These are phyloP conservation scores for Malthinus flaveolus DNA, from an alignment of 2,888 invertebrate genomes.

Conservation along the genomic window DNA sequence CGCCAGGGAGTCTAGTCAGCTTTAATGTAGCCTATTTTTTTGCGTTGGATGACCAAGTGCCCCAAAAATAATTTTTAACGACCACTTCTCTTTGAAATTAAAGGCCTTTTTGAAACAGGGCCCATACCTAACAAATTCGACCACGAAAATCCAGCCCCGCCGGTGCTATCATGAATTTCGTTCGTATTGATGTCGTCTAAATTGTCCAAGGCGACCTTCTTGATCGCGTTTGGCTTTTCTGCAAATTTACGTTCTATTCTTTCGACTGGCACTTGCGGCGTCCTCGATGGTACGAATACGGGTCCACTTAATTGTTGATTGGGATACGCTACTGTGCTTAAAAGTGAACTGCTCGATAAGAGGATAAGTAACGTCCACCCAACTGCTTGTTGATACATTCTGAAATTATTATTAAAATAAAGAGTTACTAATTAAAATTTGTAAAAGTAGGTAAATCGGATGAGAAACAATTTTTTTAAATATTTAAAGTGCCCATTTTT, in stretches of 20 bases:
- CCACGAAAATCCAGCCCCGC: conserved; percentile 77
- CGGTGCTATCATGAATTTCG: conserved; percentile 68
- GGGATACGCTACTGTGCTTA: conserved; percentile 68
- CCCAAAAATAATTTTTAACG: too few species aligned
- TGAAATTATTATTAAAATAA: conserved; percentile 23
- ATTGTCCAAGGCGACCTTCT: conserved; percentile 83
- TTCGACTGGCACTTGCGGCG: conserved; percentile 52
- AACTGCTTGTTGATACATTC: conserved; percentile 67
- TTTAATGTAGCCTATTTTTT: too few species aligned
- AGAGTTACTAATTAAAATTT: conserved; percentile 9
- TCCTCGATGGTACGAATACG: conserved; percentile 40
- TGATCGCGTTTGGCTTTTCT: conserved; percentile 85
- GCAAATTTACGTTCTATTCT: conserved; percentile 78
- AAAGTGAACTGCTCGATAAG: conserved; percentile 66
- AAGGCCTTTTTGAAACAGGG: too few species aligned
- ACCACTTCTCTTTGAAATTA: too few species aligned
- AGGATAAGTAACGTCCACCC: conserved; percentile 74
- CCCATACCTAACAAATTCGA: conserved; percentile 79
- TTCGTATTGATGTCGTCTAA: conserved; percentile 81
- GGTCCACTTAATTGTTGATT: conserved; percentile 49
- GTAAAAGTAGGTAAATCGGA: neutral
- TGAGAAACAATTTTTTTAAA: neutral
- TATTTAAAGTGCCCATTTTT: neutral
- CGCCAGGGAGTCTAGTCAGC: too few species aligned
- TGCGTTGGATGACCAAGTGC: too few species aligned